A percentile compares a stretch with the other conserved stretches of the same genome.
Conservation (phyloP, 92 coral and sea anemone genomes). For the Chrysogorgia sp. region DNA sequence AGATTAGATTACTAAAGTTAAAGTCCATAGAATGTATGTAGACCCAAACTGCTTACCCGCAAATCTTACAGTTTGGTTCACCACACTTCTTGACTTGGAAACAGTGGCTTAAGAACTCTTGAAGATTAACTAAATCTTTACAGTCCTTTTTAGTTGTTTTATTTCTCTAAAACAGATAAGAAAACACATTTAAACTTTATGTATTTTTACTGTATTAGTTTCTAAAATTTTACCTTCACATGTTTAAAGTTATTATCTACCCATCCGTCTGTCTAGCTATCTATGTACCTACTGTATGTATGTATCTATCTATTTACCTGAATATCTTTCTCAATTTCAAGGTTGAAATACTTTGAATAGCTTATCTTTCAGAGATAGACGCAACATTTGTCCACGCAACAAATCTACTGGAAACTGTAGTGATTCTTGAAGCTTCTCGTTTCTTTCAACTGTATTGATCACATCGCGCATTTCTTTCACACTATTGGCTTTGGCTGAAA, state of each 20-base stretch:
- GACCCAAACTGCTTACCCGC: background rate
- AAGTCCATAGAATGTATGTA: background rate
- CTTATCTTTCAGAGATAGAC: background rate
- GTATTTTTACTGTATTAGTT: no score
- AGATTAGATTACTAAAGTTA: background rate
- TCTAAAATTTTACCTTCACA: no score
- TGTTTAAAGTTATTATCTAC: no score
- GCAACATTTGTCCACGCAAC: background rate
- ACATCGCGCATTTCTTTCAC: no score
- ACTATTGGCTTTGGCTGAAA: no score
- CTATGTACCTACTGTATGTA: no score
- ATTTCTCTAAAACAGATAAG: background rate
- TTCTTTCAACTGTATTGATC: no score
- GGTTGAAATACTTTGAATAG: background rate
- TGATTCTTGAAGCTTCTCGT: no score
- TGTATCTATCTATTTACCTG: background rate
- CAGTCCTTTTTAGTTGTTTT: background rate
- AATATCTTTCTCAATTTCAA: conserved; percentile 1
- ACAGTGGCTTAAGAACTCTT: conserved; percentile 11
- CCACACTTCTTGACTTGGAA: conserved; percentile 43
- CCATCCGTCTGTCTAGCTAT: no score
- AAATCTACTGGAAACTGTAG: no score
- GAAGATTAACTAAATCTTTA: background rate
- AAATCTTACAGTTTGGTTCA: conserved; percentile 16
- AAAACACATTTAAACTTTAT: no score